These are phyloP conservation scores for Nestor notabilis DNA, from an alignment of 2,113 vertebrate species.

Conservation along the genomic window DNA sequence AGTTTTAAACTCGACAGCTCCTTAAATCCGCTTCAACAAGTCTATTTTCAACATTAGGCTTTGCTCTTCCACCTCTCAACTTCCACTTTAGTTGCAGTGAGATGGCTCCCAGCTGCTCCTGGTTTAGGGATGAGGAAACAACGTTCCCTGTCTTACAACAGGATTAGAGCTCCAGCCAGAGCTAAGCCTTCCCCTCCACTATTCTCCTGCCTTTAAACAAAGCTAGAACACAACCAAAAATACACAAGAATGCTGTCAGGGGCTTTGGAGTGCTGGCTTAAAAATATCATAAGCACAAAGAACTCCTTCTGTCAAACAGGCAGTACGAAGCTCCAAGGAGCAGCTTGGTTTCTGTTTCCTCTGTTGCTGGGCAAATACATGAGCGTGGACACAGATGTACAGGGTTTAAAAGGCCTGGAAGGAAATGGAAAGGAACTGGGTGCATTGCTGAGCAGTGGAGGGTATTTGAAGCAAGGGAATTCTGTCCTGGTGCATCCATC, in stretches of 20 bases:
- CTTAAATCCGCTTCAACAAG: neutral
- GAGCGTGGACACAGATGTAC: rapidly evolving
- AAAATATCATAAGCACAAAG: neutral
- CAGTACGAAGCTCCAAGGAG: neutral
- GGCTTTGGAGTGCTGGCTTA: neutral
- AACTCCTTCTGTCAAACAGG: neutral
- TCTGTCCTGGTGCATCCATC: neutral
- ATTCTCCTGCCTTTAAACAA: neutral
- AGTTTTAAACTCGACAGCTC: neutral
- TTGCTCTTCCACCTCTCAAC: neutral
- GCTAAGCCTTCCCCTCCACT: neutral
- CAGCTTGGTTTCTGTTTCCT: neutral
- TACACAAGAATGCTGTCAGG: rapidly evolving
- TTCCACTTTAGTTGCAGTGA: neutral
- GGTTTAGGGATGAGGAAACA: neutral
- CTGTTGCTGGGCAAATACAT: neutral
- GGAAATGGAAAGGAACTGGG: neutral
- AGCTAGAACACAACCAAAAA: neutral
- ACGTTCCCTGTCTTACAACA: neutral
- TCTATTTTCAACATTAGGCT: no score
- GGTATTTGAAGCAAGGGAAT: neutral
- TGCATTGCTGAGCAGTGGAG: neutral
- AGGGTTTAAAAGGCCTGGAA: neutral
- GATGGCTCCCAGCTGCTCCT: neutral
- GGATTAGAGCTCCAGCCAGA: neutral